These are phyloP conservation scores for Drosophila varians DNA, from an alignment of 1,140 invertebrate species.

Conservation along the genomic window DNA sequence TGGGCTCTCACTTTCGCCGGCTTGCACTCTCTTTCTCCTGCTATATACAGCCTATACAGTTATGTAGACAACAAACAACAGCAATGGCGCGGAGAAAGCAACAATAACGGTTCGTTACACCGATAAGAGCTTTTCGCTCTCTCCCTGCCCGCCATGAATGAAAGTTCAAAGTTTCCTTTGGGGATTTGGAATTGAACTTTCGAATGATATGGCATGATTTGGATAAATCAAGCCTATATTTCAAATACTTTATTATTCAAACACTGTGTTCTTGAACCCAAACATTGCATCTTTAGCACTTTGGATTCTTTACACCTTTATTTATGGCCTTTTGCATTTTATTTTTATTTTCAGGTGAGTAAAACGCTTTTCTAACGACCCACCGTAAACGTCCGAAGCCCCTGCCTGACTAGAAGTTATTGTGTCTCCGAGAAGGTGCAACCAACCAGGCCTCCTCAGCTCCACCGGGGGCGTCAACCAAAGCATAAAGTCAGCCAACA, in stretches of 20 bases:
- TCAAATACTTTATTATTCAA: background rate
- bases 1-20: conserved; percentile 32
- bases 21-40: conserved; percentile 3
- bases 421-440: conserved; percentile 43
- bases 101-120: conserved; percentile 62
- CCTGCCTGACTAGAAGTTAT: background rate
- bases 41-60: too few species aligned
- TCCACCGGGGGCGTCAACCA: background rate
- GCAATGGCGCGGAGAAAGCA: conserved; percentile 18
- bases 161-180: conserved; percentile 57
- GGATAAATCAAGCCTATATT: background rate
- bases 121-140: conserved; percentile 57
- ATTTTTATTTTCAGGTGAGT: conserved; percentile 54
- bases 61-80: background rate
- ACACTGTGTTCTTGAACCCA: background rate
- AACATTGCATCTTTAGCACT: background rate
- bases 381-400: background rate
- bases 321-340: conserved; percentile 1
- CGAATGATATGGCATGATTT: conserved; percentile 14
- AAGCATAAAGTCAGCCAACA: background rate
- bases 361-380: conserved; percentile 20
- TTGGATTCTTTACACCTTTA: background rate
- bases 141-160: conserved; percentile 6
- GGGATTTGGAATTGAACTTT: conserved; percentile 25
- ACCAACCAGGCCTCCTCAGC: conserved; percentile 22